Evolutionary conservation across 1,140 invertebrate genomes (phyloP).

Genomic region (Drosophila athabasca): DNA sequence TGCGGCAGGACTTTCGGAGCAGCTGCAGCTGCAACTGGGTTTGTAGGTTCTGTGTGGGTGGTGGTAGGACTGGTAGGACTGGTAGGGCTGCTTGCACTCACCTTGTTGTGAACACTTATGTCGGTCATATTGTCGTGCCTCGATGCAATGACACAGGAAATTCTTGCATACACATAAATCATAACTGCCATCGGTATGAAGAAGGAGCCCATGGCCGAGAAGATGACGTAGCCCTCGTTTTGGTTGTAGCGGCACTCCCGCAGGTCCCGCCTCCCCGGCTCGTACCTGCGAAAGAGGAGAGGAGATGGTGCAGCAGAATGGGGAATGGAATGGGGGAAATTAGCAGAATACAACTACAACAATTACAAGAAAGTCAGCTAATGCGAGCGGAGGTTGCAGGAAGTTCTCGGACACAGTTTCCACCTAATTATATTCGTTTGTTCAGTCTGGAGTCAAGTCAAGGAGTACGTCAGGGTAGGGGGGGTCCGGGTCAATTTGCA

Average conservation of each 20-base stretch:
- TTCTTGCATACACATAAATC: slow-evolving; percentile 95
- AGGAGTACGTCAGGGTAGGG: no score
- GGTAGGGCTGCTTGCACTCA: no score
- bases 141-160: slow-evolving; percentile 92
- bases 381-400: slow-evolving; percentile 19
- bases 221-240: slow-evolving; percentile 94
- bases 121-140: slow-evolving; percentile 85
- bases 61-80: not conserved
- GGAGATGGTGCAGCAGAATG: not conserved
- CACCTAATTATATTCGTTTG: slow-evolving; percentile 45
- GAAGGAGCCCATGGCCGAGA: slow-evolving; percentile 94
- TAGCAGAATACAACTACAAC: slow-evolving; percentile 29
- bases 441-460: not conserved
- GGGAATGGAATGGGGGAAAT: slow-evolving; percentile 4
- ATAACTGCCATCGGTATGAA: slow-evolving; percentile 96
- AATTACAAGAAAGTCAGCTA: slow-evolving; percentile 28
- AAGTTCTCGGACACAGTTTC: slow-evolving; percentile 20
- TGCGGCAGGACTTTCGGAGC: slow-evolving; percentile 9
- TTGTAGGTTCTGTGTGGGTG: slow-evolving; percentile 22
- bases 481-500: not conserved
- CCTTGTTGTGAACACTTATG: slow-evolving; percentile 83
- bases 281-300: slow-evolving; percentile 86
- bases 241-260: slow-evolving; percentile 89
- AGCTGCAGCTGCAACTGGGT: slow-evolving; percentile 10
- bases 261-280: slow-evolving; percentile 86